These are phyloP conservation scores for Hoplodrina ambigua DNA, from an alignment of 2,888 invertebrate genomes.

Conservation along the genomic window DNA sequence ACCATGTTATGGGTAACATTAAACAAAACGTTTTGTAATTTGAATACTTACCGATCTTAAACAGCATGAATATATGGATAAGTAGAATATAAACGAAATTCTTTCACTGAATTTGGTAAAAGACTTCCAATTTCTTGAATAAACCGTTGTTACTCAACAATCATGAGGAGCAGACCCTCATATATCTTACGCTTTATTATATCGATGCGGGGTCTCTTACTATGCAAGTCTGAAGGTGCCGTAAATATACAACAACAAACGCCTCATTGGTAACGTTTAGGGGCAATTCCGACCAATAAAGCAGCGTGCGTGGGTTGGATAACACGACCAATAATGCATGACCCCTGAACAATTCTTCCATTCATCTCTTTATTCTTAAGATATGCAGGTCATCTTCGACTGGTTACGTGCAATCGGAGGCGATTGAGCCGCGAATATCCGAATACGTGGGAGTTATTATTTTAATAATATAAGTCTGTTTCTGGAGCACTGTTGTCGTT, in stretches of 20 bases:
- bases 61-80: constrained; percentile 35
- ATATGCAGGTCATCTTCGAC: constrained; percentile 59
- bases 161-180: constrained; percentile 71
- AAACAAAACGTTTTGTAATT: constrained; percentile 57
- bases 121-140: constrained; percentile 69
- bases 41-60: constrained; percentile 35
- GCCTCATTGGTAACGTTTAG: constrained; percentile 89
- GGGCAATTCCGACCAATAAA: constrained; percentile 89
- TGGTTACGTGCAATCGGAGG: constrained; percentile 72
- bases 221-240: constrained; percentile 79
- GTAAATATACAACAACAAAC: constrained; percentile 88
- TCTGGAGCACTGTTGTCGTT: constrained; percentile 64
- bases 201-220: constrained; percentile 72
- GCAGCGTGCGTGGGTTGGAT: constrained; percentile 83
- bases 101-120: constrained; percentile 66
- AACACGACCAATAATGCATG: constrained; percentile 76
- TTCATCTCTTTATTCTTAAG: constrained; percentile 52
- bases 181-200: constrained; percentile 83
- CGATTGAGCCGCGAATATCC: constrained; percentile 80
- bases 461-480: constrained; percentile 76
- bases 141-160: constrained; percentile 68
- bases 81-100: constrained; percentile 58
- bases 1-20: constrained; percentile 22
- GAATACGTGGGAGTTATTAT: constrained; percentile 82
- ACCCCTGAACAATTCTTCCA: constrained; percentile 66